Evolutionary conservation across 2,888 invertebrate genomes (phyloP).

Genomic region (Rhopalosiphum nymphaeae): DNA sequence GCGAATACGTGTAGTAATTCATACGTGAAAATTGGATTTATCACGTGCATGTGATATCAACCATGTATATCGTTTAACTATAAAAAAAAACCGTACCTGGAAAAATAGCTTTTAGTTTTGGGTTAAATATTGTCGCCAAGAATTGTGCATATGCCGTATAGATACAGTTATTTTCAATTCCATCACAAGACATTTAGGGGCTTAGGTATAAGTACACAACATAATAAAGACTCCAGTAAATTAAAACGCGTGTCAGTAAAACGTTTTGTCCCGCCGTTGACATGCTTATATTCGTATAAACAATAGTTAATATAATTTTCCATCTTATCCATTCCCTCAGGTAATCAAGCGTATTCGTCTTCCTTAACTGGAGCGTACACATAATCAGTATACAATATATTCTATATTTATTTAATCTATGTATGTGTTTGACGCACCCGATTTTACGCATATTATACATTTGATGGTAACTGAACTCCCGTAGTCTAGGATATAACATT

Average conservation of each 20-base stretch:
- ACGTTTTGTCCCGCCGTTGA: conserved; percentile 42
- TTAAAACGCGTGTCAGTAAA: conserved; percentile 52
- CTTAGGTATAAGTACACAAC: neutral
- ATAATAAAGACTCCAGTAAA: neutral
- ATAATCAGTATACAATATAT: neutral
- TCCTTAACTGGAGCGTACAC: neutral
- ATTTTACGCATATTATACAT: neutral
- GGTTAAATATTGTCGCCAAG: neutral
- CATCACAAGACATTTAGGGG: neutral
- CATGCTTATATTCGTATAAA: conserved; percentile 5
- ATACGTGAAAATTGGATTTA: conserved; percentile 35
- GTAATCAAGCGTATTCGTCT: conserved; percentile 40
- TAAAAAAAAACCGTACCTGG: neutral
- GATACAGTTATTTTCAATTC: neutral
- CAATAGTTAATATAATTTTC: conserved; percentile 39
- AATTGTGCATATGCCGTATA: neutral
- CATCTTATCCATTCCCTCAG: conserved; percentile 23
- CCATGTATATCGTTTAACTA: conserved; percentile 38
- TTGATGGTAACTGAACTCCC: neutral
- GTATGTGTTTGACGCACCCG: conserved; percentile 27
- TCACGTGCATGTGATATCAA: conserved; percentile 18
- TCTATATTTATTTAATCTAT: conserved; percentile 42
- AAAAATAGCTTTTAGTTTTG: conserved; percentile 18
- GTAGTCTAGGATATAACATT: neutral
- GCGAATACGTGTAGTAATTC: conserved; percentile 3